Percentiles rank a stretch among this genome's conserved stretches.
Conservation (phyloP, 2,113 vertebrate species). For the Pelobates fuscus region DNA sequence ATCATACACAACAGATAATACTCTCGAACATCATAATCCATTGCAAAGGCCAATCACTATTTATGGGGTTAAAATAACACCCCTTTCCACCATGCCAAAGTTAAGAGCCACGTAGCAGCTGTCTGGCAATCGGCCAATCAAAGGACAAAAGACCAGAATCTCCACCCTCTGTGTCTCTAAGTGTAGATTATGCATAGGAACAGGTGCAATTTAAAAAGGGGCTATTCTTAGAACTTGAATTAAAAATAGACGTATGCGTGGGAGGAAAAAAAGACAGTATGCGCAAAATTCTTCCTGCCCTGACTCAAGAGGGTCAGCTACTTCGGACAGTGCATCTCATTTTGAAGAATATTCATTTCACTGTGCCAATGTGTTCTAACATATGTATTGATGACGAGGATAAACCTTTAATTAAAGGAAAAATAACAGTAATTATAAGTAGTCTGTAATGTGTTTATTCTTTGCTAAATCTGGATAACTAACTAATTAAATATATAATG, state of each 20-base stretch:
- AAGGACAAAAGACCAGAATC: constrained; percentile 27
- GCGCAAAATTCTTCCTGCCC: constrained; percentile 7
- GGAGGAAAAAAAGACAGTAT: not conserved
- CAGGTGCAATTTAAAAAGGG: constrained; percentile 33
- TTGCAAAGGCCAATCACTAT: not conserved
- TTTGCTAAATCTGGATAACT: no score
- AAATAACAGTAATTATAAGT: no score
- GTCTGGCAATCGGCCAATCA: constrained; percentile 29
- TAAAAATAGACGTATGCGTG: constrained; percentile 36
- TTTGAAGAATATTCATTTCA: not conserved
- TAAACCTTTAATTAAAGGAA: no score
- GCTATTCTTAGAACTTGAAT: constrained; percentile 33
- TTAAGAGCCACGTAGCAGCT: constrained; percentile 24
- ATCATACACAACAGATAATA: no score
- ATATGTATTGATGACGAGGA: no score
- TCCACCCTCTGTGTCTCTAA: constrained; percentile 27
- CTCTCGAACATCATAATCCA: not conserved
- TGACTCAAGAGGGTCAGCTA: constrained; percentile 9
- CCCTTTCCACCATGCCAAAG: not conserved
- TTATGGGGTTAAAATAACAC: constrained; percentile 26
- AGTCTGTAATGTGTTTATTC: no score
- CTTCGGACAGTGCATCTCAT: not conserved
- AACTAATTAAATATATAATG: no score
- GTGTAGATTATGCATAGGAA: constrained; percentile 32
- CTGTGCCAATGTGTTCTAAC: no score